Evolutionary conservation across 1,140 invertebrate species (phyloP), one percentile per base, ranked within the genome.

Genomic region (Drosophila arizonae): DNA sequence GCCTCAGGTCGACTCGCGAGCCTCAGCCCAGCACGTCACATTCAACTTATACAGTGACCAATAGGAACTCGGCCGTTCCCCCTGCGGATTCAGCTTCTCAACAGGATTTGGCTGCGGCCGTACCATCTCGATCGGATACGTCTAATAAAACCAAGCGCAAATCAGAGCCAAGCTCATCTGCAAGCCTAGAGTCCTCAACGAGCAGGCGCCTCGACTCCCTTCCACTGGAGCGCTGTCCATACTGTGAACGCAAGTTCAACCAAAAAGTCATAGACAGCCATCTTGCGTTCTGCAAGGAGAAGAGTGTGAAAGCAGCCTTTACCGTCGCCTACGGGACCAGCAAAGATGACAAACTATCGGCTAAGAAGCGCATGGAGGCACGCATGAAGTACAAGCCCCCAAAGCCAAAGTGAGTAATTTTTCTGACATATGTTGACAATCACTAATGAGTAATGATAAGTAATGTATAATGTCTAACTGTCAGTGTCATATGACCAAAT

Each of bases 341-440:
- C 11, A 36, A 0, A 9, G 4, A 6, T 5, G 21, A 10, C 1
- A 54, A 1, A 0, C 3, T 6, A 0, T 3, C 15, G 3, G 66
- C 66, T n/a, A 69, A 54, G 21, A 11, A 62, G 9, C 57, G 58
- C 4, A 36, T 62, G 57, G n/a, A 52, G 13, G 24, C 33, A 4
- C 58, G 66, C 28, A 6, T 54, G 3, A 21, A 21, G 9, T 69
- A 69, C 6, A 62, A 62, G 58, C 66, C 66, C 0, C 66, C 66
- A 6, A 2, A 0, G 13, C 58, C 50, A 0, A 62, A 39, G 66
- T 68, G 26, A 68, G 56, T 67, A 2, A 1, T 1, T 24, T 24
- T 24, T 24, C 21, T 24, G 21, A 24, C 21, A 24, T 2, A 6
- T 3, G 17, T 52, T n/a, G 4, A 3, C 6, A 15, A n/a, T 24